These are phyloP conservation scores for Boloria selene DNA, from an alignment of 2,888 invertebrate species.

Conservation along the genomic window DNA sequence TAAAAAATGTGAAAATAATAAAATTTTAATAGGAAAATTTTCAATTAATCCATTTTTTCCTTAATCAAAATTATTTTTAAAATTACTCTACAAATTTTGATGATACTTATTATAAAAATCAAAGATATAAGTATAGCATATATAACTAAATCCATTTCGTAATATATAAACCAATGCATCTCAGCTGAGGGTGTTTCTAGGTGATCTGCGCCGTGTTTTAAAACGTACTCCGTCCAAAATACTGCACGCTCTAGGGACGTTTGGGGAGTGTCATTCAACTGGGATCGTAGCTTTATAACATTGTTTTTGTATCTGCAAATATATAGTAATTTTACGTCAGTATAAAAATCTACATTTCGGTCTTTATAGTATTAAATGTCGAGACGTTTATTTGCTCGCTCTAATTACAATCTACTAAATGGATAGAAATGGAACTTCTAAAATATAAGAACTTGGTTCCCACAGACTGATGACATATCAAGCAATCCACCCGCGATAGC, in stretches of 20 bases:
- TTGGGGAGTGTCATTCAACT: conserved; percentile 37
- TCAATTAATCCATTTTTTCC: conserved; percentile 1
- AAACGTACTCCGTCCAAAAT: conserved; percentile 42
- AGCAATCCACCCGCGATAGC: too few relatives aligned
- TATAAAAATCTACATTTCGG: too few relatives aligned
- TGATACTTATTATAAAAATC: neutral
- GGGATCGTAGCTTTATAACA: conserved; percentile 24
- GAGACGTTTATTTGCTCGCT: too few relatives aligned
- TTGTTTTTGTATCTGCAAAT: conserved; percentile 40
- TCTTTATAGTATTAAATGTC: too few relatives aligned
- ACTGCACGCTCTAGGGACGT: conserved; percentile 37
- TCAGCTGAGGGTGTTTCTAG: conserved; percentile 35
- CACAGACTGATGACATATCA: too few relatives aligned
- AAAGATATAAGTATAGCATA: too few relatives aligned
- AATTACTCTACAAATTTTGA: neutral
- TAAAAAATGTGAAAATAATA: neutral
- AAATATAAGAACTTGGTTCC: too few relatives aligned
- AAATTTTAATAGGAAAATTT: neutral
- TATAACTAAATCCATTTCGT: conserved; percentile 21
- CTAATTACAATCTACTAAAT: too few relatives aligned
- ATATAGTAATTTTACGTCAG: neutral
- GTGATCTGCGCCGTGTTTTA: conserved; percentile 36
- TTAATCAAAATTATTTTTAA: neutral
- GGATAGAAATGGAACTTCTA: too few relatives aligned
- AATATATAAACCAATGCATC: conserved; percentile 32